Base-by-base conservation (phyloP, 2,797 vertebrate species). In the Lutjanus campechanus region DNA sequence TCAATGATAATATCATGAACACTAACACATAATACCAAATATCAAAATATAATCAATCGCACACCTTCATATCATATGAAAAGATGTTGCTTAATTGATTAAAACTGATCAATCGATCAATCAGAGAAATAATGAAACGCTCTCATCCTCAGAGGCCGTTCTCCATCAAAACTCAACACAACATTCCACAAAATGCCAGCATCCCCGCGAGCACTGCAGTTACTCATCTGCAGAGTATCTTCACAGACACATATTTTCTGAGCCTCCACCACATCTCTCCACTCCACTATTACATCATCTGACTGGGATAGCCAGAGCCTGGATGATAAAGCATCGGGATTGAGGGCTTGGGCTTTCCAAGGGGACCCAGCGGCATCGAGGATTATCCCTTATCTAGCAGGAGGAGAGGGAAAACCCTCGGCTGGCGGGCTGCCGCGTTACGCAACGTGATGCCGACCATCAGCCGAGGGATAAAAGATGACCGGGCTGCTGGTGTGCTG, bases 381-480 rank as follows among this genome's bases (percentile, higher is more conserved):
- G 84, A 86, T 93, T 87, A 93, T 94, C 91, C 84, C 76, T 83
- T 22, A 85, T 82, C 74, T 49, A 65, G 68, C 68, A n/a, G 43
- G 75, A 85, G 64, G 53, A 50, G 64, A 88, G 77, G 85, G 87
- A 85, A 87, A 85, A 72, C 86, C 85, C 84, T 73, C 1, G 0
- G 25, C 75, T 81, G 79, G 85, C 69, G 15, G 17, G 29, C 29
- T 11, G 82, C 72, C 6, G 16, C 0, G 58, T 91, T 88, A 77
- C 36, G 50, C 67, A 88, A 92, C 78, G 2, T 25, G 56, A 75
- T 29, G 79, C 84, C 25, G 72, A 81, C 63, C 69, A 47, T 60
- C 78, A 49, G 63, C 66, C 44, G 62, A 55, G 50, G 84, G 83
- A 83, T 68, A 40, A 84, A 67, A 74, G 22, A 64, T 1, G 5